phyloP scores from a whole-genome alignment of 2,888 invertebrate species.

The Drosophila acutilabella region DNA sequence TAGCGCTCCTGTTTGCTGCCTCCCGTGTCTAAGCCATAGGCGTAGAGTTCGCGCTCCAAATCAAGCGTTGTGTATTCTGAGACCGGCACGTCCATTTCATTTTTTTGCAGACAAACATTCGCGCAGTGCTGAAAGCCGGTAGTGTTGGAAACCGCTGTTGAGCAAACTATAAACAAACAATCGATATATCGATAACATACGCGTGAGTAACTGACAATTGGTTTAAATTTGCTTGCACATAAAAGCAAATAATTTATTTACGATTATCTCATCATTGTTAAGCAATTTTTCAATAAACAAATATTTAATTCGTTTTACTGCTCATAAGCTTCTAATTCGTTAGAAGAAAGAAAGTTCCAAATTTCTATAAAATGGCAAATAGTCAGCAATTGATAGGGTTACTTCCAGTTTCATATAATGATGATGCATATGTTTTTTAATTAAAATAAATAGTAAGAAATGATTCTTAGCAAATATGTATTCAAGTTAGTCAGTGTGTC shows the following conservation, averaged over 20 bases:
- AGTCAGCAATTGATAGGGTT: background rate
- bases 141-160: constrained; percentile 11
- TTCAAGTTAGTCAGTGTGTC: constrained; percentile 14
- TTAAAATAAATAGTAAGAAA: constrained; percentile 1
- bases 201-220: background rate
- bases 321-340: too few species aligned
- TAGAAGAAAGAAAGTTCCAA: too few species aligned
- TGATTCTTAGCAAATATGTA: constrained; percentile 3
- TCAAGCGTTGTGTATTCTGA: constrained; percentile 41
- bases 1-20: constrained; percentile 45
- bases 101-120: constrained; percentile 39
- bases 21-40: constrained; percentile 7
- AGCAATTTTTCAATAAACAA: too few species aligned
- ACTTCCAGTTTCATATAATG: background rate
- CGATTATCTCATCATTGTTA: too few species aligned
- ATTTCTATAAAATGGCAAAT: too few species aligned
- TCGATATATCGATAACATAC: constrained; percentile 42
- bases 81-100: constrained; percentile 44
- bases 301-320: too few species aligned
- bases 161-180: background rate
- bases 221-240: background rate
- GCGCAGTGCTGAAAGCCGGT: background rate
- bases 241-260: too few species aligned
- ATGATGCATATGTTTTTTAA: background rate
- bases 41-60: constrained; percentile 46